Percentiles rank a stretch among this genome's conserved stretches.
Evolutionary conservation across 1,140 invertebrate genomes (phyloP).

Genomic region (Limonius californicus): DNA sequence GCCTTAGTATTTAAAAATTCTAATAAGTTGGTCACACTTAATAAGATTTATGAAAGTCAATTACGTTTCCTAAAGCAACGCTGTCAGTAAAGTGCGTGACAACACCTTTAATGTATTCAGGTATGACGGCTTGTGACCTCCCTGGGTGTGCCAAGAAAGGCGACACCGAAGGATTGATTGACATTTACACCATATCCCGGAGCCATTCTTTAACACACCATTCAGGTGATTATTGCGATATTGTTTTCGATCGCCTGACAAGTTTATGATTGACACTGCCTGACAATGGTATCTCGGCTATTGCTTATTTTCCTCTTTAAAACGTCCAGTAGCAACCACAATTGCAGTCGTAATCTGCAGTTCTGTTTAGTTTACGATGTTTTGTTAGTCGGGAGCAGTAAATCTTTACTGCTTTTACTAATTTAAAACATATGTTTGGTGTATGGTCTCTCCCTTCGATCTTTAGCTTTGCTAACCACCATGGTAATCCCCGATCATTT

Average conservation of each 20-base stretch:
- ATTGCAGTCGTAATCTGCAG: no score
- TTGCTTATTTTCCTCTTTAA: no score
- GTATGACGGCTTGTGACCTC: constrained; percentile 6
- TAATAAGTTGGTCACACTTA: constrained; percentile 5
- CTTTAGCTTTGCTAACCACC: no score
- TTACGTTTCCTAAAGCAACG: constrained; percentile 4
- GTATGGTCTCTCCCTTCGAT: no score
- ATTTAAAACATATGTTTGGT: no score
- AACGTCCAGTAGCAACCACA: no score
- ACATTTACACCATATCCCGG: background rate
- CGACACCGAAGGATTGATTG: constrained; percentile 7
- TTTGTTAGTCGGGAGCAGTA: no score
- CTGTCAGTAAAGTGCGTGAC: constrained; percentile 2
- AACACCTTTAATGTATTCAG: constrained; percentile 6
- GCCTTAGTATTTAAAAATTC: background rate
- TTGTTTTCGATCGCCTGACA: background rate
- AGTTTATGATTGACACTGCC: no score
- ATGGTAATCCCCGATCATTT: no score
- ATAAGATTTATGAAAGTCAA: constrained; percentile 13
- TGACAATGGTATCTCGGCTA: no score
- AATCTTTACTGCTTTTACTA: no score
- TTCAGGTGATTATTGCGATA: constrained; percentile 3
- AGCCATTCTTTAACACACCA: background rate
- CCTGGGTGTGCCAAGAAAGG: constrained; percentile 12
- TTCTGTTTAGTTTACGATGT: no score